Evolutionary conservation across 2,888 invertebrate genomes (phyloP).

Genomic region (Hofmannophila pseudospretella): DNA sequence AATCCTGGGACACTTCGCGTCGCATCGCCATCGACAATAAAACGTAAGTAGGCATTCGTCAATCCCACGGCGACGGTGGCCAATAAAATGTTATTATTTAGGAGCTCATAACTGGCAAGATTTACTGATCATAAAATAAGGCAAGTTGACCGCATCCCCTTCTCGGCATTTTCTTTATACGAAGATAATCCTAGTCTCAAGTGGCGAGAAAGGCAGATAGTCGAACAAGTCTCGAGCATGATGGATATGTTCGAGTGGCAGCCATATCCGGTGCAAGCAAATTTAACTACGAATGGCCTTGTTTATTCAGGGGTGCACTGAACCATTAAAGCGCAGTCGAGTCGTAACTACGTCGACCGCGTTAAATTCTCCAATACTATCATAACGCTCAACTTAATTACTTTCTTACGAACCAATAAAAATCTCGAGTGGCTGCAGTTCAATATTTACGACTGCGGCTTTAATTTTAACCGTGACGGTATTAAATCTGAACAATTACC

Average conservation of each 20-base stretch:
- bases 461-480: constrained; percentile 53
- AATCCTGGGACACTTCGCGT: constrained; percentile 52
- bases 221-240: constrained; percentile 50
- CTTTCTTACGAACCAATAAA: constrained; percentile 72
- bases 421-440: constrained; percentile 57
- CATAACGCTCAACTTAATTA: constrained; percentile 70
- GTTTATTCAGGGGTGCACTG: constrained; percentile 76
- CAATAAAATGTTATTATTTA: constrained; percentile 74
- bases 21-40: constrained; percentile 52
- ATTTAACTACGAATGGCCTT: constrained; percentile 69
- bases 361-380: constrained; percentile 73
- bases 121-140: constrained; percentile 67
- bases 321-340: constrained; percentile 66
- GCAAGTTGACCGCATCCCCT: constrained; percentile 49
- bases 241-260: constrained; percentile 69
- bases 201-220: constrained; percentile 33
- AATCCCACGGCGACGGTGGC: constrained; percentile 52
- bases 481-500: constrained; percentile 51
- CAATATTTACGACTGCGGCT: constrained; percentile 52
- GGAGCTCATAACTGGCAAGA: constrained; percentile 67
- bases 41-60: constrained; percentile 60
- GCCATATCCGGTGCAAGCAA: constrained; percentile 73
- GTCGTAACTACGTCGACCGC: constrained; percentile 65
- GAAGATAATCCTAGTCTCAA: constrained; percentile 39
- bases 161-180: constrained; percentile 37